phyloP scores from a whole-genome alignment of 2,113 vertebrate genomes.

The Burhinus oedicnemus region DNA sequence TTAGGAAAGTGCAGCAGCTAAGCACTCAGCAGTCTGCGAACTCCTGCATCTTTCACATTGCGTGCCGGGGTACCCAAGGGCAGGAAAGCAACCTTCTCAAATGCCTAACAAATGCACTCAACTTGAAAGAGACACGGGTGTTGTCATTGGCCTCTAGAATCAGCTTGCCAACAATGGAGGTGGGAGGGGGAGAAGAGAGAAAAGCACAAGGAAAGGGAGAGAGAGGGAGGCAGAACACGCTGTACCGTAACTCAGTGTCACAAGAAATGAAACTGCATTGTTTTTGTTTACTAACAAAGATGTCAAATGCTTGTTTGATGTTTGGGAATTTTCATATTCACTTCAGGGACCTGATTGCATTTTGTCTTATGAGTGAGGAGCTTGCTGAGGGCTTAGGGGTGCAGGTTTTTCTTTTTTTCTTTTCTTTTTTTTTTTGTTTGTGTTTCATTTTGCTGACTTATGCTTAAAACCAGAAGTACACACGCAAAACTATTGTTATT shows the following conservation, averaged over 20 bases:
- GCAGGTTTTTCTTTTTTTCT: rapidly evolving
- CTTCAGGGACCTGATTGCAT: neutral
- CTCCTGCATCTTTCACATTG: neutral
- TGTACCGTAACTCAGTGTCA: neutral
- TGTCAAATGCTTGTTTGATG: conserved; percentile 1
- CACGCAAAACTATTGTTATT: neutral
- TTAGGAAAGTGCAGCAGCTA: conserved; percentile 13
- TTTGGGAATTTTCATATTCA: neutral
- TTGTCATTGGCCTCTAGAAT: conserved; percentile 31
- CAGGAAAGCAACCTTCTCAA: conserved; percentile 23
- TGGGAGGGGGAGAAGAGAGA: neutral
- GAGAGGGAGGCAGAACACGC: neutral
- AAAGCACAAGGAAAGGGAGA: neutral
- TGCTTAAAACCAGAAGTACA: neutral
- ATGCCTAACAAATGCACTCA: conserved; percentile 44
- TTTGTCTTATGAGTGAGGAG: neutral
- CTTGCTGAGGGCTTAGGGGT: neutral
- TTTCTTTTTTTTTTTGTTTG: neutral
- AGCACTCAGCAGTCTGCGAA: conserved; percentile 41
- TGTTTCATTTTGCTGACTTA: neutral
- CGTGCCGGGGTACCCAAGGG: conserved; percentile 47
- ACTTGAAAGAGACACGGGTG: conserved; percentile 14
- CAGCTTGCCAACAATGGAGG: neutral
- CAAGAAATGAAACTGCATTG: neutral
- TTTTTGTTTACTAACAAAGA: conserved; percentile 61